Evolutionary conservation across 2,888 invertebrate genomes (phyloP), one percentile per base, ranked within the genome.

Genomic region (Nesidiocoris tenuis): DNA sequence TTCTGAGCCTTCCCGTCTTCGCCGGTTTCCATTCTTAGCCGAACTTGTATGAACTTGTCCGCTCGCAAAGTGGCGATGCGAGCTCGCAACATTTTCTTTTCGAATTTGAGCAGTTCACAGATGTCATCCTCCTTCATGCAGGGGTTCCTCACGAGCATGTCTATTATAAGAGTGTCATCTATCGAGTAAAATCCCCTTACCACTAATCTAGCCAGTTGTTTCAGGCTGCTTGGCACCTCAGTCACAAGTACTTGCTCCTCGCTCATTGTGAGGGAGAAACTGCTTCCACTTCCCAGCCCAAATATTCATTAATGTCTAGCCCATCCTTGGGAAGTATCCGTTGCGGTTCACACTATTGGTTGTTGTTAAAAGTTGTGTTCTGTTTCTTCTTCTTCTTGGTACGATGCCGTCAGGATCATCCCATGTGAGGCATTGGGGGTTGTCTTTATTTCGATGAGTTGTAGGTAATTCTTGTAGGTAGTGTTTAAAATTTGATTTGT

Each of bases 41-140:
- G 88, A 39, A 94, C 92, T 88, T 95, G 95, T 79, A 96, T 91
- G 82, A 98, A 95, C 86, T 96, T 96, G 83, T 98, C 98, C 82
- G 90, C 94, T 83, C 93, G 91, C 77, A 98, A 84, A 0, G 91
- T 91, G 0, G 94, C 87, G 84, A 98, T 93, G 80, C 95, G 87
- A 0, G 95, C 91, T 81, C 97, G 87, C 72, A 98, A 85, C 89
- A 96, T 95, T 87, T 97, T 96, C 78, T 93, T 88, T 84, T 98
- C 98, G 83, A 97, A 96, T 82, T 94, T 94, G 24, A 98, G 84
- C 64, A 97, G 86, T 83, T 97, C 96, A 80, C 94, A 93, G 81
- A 90, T 92, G 82, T 94, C 94, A 82, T 94, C 94, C 84, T 94
- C 94, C 84, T 94, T 94, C 92, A 93, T 93, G 90, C 97, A 97